Base-by-base conservation (phyloP, 2,797 vertebrate genomes). In the Acanthornis magna region DNA sequence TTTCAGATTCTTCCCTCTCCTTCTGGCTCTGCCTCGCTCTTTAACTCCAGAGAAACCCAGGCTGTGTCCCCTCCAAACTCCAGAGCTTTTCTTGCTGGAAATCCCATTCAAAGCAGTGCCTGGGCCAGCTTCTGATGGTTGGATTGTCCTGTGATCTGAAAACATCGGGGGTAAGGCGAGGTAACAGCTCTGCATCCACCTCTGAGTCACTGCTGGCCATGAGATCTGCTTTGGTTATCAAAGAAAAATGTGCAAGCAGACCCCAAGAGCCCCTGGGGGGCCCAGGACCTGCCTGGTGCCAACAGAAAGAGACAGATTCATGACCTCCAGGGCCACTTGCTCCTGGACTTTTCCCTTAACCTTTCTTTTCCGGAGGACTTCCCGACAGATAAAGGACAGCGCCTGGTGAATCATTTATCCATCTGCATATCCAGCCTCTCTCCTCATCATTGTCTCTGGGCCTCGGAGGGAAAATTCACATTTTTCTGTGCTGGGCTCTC, bases 341-440 rank as follows among this genome's bases (percentile, higher is more conserved):
- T 95, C 86, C 95, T 88, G 90, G 34, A 68, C 67, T 91, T 92
- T 91, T 93, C 82, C 89, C 73, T 95, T 94, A 93, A 92, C 92
- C 91, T 97, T 91, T 85, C 70, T 93, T 94, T 97, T 96, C 61
- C 90, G 62, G 70, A 89, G 85, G 63, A 91, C 71, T 96, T 95
- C 87, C 91, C 95, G 91, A 80, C 84, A 93, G 95, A 95, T 96
- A 88, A 96, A 96, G 94, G 84, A 89, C 77, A 93, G 78, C 1
- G 62, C 67, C 95, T 88, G 93, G 93, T 95, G 95, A 96, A 96
- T 95, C 81, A 93, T 94, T 97, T 96, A 62, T 95, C 96, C 96
- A 84, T 94, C 94, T 96, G 94, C 74, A 48, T 85, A 50, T 81
- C 75, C 90, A 92, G 71, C 78, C 72, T 94, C 57, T 72, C 91